A percentile compares a stretch with the other conserved stretches of the same genome.
These are phyloP conservation scores for Eupleurogrammus muticus DNA, from an alignment of 2,797 vertebrate species.

Conservation along the genomic window DNA sequence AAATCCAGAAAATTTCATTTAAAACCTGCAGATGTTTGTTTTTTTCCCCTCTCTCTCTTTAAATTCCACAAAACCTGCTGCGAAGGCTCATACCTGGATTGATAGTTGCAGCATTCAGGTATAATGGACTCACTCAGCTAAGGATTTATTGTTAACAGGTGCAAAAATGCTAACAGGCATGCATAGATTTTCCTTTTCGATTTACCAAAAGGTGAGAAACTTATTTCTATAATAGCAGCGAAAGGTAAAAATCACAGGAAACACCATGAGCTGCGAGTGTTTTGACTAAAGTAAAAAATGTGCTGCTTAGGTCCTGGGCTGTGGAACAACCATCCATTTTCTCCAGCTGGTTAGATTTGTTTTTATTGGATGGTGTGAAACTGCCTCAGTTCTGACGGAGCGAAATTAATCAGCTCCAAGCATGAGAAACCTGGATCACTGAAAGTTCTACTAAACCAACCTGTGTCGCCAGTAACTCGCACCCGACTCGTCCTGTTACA, in stretches of 20 bases:
- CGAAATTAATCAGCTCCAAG: constrained; percentile 23
- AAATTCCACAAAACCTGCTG: constrained; percentile 33
- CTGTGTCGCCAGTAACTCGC: constrained; percentile 25
- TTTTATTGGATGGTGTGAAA: constrained; percentile 17
- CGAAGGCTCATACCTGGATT: constrained; percentile 32
- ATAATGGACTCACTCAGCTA: constrained; percentile 25
- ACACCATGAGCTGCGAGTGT: constrained; percentile 20
- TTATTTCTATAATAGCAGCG: constrained; percentile 1
- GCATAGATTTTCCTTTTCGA: constrained; percentile 6
- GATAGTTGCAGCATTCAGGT: constrained; percentile 30
- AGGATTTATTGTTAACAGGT: constrained; percentile 42
- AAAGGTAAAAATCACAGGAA: no score
- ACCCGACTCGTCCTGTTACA: constrained; percentile 8
- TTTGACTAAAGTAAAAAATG: constrained; percentile 15
- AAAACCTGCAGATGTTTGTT: constrained; percentile 38
- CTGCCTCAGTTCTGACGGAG: constrained; percentile 20
- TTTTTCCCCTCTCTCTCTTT: constrained; percentile 21
- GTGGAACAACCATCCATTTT: constrained; percentile 15
- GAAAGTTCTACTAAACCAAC: constrained; percentile 23
- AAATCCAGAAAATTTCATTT: constrained; percentile 57
- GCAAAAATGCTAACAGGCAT: constrained; percentile 12
- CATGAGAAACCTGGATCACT: constrained; percentile 24
- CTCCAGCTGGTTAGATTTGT: constrained; percentile 30
- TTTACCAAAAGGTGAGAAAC: neutral
- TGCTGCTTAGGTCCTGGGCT: neutral